Conservation (phyloP, 2,113 vertebrate genomes). For the Nothocercus nigrocapillus region DNA sequence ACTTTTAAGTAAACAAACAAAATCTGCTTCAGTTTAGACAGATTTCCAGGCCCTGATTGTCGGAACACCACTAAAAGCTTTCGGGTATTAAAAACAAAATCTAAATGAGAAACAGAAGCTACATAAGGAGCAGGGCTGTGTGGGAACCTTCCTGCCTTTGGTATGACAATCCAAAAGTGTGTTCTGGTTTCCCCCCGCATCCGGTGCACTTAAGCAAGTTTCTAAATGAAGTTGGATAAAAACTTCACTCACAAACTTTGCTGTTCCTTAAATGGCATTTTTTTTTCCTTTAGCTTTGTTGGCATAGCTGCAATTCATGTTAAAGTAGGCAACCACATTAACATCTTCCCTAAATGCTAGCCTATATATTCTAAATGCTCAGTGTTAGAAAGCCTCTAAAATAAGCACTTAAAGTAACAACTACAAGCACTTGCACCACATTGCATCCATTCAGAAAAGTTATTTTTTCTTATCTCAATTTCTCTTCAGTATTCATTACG, state of each 20-base stretch:
- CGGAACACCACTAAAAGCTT: not conserved
- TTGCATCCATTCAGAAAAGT: not conserved
- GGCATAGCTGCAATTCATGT: slow-evolving; percentile 15
- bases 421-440: not conserved
- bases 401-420: slow-evolving; percentile 38
- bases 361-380: slow-evolving; percentile 19
- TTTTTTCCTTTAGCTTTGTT: not conserved
- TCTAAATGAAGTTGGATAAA: slow-evolving; percentile 50
- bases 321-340: slow-evolving; percentile 31
- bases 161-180: slow-evolving; percentile 50
- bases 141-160: slow-evolving; percentile 62
- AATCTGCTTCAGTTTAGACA: slow-evolving; percentile 40
- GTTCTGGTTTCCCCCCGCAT: slow-evolving; percentile 59
- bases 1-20: slow-evolving; percentile 35
- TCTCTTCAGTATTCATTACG: not conserved
- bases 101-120: slow-evolving; percentile 49
- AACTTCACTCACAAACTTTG: not conserved
- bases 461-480: not conserved
- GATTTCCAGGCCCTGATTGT: slow-evolving; percentile 16
- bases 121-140: slow-evolving; percentile 34
- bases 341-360: not conserved
- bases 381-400: not conserved
- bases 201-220: slow-evolving; percentile 48
- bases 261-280: slow-evolving; percentile 19
- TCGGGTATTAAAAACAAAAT: slow-evolving; percentile 17